Evolutionary conservation across 2,113 vertebrate genomes (phyloP).

Genomic region (Pollimyrus isidori): DNA sequence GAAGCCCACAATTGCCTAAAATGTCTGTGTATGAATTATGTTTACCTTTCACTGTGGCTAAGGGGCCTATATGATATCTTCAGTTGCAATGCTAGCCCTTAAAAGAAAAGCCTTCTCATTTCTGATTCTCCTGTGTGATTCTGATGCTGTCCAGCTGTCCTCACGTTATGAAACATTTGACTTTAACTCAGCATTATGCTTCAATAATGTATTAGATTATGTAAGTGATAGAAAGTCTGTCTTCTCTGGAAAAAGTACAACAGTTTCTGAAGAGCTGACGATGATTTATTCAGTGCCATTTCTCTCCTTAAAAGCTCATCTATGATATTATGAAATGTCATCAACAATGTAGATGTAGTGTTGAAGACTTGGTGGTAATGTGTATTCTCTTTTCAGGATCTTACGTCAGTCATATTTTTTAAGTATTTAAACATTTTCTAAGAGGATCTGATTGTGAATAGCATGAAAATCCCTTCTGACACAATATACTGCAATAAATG

Average conservation of each 20-base stretch:
- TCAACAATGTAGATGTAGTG: background rate
- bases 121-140: background rate
- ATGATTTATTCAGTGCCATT: background rate
- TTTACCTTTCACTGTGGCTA: background rate
- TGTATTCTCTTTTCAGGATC: background rate
- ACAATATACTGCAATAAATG: background rate
- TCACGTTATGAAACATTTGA: background rate
- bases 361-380: background rate
- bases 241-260: background rate
- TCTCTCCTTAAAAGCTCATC: background rate
- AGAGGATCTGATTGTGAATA: background rate
- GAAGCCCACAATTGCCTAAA: background rate
- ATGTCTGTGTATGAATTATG: background rate
- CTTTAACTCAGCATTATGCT: background rate
- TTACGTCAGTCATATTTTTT: background rate
- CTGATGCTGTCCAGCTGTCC: background rate
- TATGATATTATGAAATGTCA: background rate
- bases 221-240: background rate
- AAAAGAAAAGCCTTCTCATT: background rate
- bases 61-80: background rate
- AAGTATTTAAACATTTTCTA: background rate
- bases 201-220: background rate
- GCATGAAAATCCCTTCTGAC: background rate
- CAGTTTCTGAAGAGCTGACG: background rate
- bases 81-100: background rate